phyloP scores from a whole-genome alignment of 92 coral and sea anemone genomes.

The Pocillopora grandis region DNA sequence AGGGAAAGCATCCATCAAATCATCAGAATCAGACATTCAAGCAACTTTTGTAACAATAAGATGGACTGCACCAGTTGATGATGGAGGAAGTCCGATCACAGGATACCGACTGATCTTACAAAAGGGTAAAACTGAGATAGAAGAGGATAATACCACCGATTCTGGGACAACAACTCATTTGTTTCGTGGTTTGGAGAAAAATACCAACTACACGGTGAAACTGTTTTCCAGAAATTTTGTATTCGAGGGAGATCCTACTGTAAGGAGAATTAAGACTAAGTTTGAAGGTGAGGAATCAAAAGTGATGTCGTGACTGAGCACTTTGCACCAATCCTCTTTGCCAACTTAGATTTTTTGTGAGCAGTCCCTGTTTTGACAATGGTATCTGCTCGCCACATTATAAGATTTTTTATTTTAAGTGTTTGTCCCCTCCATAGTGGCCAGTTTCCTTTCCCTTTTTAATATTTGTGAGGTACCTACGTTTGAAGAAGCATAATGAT shows the following conservation, averaged over 20 bases:
- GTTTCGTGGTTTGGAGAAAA: background rate
- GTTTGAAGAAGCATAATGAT: too few species aligned
- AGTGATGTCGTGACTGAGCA: too few species aligned
- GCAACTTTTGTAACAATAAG: conserved; percentile 15
- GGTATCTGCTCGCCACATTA: too few species aligned
- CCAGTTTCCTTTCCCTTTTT: too few species aligned
- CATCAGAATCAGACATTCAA: background rate
- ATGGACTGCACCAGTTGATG: conserved; percentile 38
- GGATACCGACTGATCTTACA: conserved; percentile 21
- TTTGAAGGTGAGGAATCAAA: conserved; percentile 2
- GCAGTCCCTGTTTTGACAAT: too few species aligned
- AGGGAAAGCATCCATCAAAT: background rate
- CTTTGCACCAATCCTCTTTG: background rate
- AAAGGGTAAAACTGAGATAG: background rate
- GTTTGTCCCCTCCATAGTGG: too few species aligned
- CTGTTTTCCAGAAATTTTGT: conserved; percentile 31
- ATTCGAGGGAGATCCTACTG: conserved; percentile 16
- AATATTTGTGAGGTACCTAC: too few species aligned
- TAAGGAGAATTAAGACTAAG: background rate
- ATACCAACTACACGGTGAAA: conserved; percentile 13
- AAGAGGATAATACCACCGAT: background rate
- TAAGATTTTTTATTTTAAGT: too few species aligned
- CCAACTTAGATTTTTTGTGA: background rate
- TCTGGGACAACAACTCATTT: background rate
- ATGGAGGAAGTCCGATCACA: conserved; percentile 40